phyloP scores from a whole-genome alignment of 1,140 invertebrate genomes.

The Luehdorfia chinensis region DNA sequence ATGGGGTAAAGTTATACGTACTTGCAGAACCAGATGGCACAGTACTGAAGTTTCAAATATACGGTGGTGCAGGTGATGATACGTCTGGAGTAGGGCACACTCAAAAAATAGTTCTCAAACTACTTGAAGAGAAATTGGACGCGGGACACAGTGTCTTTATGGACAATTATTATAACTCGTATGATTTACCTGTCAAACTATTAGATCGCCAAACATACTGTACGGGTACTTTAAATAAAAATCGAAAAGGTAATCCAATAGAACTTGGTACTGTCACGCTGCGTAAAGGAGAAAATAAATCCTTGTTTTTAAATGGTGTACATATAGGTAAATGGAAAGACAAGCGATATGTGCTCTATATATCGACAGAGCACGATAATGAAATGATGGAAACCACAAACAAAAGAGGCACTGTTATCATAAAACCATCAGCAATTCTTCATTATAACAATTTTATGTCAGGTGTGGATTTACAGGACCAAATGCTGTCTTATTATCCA shows the following conservation, averaged over 20 bases:
- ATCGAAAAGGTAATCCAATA: constrained; percentile 33
- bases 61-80: constrained; percentile 26
- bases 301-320: constrained; percentile 26
- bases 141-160: constrained; percentile 48
- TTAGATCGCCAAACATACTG: constrained; percentile 31
- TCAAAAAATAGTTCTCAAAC: constrained; percentile 22
- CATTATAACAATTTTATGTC: constrained; percentile 43
- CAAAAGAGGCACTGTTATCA: constrained; percentile 24
- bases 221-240: constrained; percentile 37
- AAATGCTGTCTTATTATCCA: constrained; percentile 38
- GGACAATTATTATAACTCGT: constrained; percentile 45
- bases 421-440: constrained; percentile 32
- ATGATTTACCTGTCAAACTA: constrained; percentile 25
- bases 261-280: constrained; percentile 31
- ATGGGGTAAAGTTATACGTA: constrained; percentile 56
- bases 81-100: constrained; percentile 28
- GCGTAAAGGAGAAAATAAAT: constrained; percentile 43
- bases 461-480: constrained; percentile 39
- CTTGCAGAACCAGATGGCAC: constrained; percentile 45
- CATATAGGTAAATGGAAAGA: constrained; percentile 44
- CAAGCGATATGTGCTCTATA: constrained; percentile 28
- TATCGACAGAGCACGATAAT: constrained; percentile 27
- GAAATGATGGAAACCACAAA: constrained; percentile 23
- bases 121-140: constrained; percentile 28
- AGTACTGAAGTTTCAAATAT: constrained; percentile 32